Conservation (phyloP, 2,888 invertebrate species). For the Falcaria lacertinaria region DNA sequence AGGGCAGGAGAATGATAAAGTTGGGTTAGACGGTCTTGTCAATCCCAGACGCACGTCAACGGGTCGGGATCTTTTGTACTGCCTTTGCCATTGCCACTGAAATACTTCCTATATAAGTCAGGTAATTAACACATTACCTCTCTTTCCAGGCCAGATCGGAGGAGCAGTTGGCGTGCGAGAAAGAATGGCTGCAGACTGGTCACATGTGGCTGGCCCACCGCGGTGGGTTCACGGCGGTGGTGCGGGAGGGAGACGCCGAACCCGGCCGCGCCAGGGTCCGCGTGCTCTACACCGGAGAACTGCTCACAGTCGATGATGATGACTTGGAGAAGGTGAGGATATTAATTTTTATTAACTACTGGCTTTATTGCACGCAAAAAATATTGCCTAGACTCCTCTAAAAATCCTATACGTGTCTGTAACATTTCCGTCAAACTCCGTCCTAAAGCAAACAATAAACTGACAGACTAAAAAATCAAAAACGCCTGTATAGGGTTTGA, state of each 20-base stretch:
- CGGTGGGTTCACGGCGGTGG: conserved; percentile 91
- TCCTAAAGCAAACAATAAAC: no score
- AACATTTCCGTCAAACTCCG: no score
- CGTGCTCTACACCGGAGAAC: conserved; percentile 89
- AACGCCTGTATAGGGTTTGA: no score
- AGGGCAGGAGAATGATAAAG: no score
- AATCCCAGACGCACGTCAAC: no score
- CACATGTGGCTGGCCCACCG: conserved; percentile 96
- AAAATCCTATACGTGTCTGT: no score
- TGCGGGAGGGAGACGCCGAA: conserved; percentile 86
- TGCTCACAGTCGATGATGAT: conserved; percentile 94
- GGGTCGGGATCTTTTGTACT: no score
- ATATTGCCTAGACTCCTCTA: no score
- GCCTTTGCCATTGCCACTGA: conserved; percentile 1
- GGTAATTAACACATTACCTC: conserved; percentile 1
- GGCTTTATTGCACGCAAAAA: no score
- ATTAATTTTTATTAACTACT: no score
- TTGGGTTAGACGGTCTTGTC: no score
- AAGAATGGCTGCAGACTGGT: conserved; percentile 85
- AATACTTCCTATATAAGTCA: conserved; percentile 3
- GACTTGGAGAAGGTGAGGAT: conserved; percentile 92
- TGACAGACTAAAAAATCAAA: no score
- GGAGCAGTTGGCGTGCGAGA: conserved; percentile 81
- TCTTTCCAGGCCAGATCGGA: conserved; percentile 81
- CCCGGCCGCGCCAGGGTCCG: conserved; percentile 86